These are phyloP conservation scores for Triplophysa dalaica DNA, from an alignment of 2,113 vertebrate genomes.

Conservation along the genomic window DNA sequence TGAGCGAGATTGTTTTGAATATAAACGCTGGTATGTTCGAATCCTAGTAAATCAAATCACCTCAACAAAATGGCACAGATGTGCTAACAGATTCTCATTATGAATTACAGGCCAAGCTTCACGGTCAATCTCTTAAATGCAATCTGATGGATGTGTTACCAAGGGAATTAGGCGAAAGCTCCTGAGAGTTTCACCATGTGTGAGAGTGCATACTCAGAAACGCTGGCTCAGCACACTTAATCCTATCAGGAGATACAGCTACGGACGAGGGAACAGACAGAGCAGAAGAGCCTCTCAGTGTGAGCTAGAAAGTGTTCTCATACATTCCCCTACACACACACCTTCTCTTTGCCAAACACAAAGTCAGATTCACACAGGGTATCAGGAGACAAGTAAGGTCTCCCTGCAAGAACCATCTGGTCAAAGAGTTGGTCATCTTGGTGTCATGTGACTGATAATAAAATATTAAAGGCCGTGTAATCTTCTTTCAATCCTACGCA, in stretches of 20 bases:
- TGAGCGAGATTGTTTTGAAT: background rate
- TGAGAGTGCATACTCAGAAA: slow-evolving; percentile 35
- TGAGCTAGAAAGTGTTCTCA: slow-evolving; percentile 14
- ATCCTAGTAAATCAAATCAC: slow-evolving; percentile 7
- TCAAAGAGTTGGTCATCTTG: slow-evolving; percentile 59
- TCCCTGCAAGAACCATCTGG: slow-evolving; percentile 56
- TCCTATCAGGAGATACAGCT: slow-evolving; percentile 30
- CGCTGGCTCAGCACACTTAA: slow-evolving; percentile 30
- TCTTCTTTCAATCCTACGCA: background rate
- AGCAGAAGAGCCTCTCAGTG: slow-evolving; percentile 18
- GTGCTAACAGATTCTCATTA: background rate
- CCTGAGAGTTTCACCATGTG: slow-evolving; percentile 9
- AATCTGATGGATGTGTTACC: slow-evolving; percentile 32
- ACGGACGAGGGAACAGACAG: slow-evolving; percentile 4
- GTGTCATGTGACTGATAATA: slow-evolving; percentile 54
- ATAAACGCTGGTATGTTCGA: background rate
- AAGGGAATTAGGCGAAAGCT: slow-evolving; percentile 37
- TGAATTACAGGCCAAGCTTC: background rate
- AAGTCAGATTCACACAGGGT: slow-evolving; percentile 21
- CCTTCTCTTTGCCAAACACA: slow-evolving; percentile 39
- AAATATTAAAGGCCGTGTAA: background rate
- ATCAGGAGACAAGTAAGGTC: slow-evolving; percentile 44
- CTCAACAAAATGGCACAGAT: background rate
- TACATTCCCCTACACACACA: slow-evolving; percentile 63
- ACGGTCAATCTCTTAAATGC: slow-evolving; percentile 17